Evolutionary conservation across 1,140 invertebrate genomes (phyloP).

Genomic region (Cydia amplana): DNA sequence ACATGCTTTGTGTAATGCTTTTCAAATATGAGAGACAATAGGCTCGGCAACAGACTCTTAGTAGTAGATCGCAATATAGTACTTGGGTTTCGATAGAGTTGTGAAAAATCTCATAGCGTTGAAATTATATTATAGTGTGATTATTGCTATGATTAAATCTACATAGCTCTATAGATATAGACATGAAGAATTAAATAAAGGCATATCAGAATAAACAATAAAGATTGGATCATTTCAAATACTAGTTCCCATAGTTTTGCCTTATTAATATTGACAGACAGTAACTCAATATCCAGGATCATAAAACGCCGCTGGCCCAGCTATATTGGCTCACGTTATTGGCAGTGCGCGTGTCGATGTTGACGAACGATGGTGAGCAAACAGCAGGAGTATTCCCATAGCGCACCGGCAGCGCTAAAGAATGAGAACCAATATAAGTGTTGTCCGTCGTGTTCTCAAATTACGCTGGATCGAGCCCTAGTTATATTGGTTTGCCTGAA

Average conservation of each 20-base stretch:
- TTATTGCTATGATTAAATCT: neutral
- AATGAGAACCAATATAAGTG: neutral
- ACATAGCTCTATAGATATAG: no score
- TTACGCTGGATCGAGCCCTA: neutral
- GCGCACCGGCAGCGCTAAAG: neutral
- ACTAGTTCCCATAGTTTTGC: neutral
- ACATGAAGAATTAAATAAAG: no score
- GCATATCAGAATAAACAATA: no score
- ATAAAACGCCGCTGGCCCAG: slow-evolving; percentile 9
- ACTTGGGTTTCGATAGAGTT: neutral
- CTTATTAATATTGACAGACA: slow-evolving; percentile 29
- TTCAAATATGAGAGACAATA: slow-evolving; percentile 39
- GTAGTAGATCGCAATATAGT: neutral
- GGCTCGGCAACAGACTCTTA: slow-evolving; percentile 28
- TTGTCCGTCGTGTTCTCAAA: neutral
- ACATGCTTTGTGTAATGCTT: slow-evolving; percentile 51
- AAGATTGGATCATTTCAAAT: neutral
- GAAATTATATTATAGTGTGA: neutral
- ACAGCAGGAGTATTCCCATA: neutral
- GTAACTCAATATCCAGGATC: slow-evolving; percentile 26
- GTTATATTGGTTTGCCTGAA: neutral
- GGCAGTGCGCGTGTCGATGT: slow-evolving; percentile 16
- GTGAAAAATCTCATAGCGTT: neutral
- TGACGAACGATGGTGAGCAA: neutral
- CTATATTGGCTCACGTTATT: slow-evolving; percentile 8